A percentile compares a stretch with the other conserved stretches of the same genome.
Conservation (phyloP, 2,797 vertebrate genomes). For the Galago senegalensis region DNA sequence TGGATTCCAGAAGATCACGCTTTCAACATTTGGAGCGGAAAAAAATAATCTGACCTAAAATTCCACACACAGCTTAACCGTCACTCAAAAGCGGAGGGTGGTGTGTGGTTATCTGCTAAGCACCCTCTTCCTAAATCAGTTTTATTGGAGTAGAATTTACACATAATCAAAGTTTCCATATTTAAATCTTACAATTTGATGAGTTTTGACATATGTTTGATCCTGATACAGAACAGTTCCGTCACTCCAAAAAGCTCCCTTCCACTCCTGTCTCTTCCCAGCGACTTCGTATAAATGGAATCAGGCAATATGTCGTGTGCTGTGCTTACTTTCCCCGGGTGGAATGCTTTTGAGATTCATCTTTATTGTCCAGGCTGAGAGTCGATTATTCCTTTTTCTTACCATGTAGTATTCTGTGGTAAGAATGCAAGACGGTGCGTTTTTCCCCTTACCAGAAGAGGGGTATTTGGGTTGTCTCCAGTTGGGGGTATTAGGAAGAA, state of each 20-base stretch:
- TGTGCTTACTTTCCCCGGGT: not conserved
- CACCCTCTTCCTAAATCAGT: not conserved
- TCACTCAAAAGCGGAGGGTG: not conserved
- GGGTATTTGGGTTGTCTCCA: not conserved
- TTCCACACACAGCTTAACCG: not conserved
- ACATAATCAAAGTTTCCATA: not conserved
- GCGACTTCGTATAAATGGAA: not conserved
- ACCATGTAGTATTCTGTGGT: not conserved
- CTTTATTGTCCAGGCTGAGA: not conserved
- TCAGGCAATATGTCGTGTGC: no score
- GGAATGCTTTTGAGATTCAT: not conserved
- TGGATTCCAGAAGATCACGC: not conserved
- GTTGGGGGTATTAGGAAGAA: not conserved
- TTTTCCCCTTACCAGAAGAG: not conserved
- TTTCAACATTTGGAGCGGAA: not conserved
- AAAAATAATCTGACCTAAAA: not conserved
- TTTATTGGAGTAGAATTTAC: not conserved
- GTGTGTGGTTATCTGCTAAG: not conserved
- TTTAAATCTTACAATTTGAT: not conserved
- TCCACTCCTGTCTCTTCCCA: not conserved
- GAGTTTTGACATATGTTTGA: not conserved
- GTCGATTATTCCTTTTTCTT: not conserved
- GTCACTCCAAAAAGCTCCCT: not conserved
- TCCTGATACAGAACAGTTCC: not conserved
- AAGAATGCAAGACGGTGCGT: no score